phyloP scores from a whole-genome alignment of 2,113 vertebrate genomes.

The Halichoerus grypus region DNA sequence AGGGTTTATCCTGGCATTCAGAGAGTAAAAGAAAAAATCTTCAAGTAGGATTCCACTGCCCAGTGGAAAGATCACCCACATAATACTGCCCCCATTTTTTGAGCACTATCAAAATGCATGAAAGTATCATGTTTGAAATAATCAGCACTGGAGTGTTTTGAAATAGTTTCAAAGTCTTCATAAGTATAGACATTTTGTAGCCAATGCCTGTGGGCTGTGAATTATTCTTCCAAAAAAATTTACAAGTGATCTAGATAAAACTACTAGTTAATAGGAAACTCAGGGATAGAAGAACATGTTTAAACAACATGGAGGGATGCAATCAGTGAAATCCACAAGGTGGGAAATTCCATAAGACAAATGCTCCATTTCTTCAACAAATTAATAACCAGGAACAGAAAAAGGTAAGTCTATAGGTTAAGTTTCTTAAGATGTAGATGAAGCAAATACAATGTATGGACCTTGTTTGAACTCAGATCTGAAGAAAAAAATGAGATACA shows the following conservation, averaged over 20 bases:
- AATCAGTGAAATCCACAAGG: no score
- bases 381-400: not conserved
- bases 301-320: not conserved
- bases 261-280: not conserved
- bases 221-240: not conserved
- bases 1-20: not conserved
- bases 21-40: not conserved
- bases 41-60: not conserved
- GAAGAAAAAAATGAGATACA: fast-evolving
- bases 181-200: not conserved
- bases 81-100: not conserved
- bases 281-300: not conserved
- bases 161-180: conserved; percentile 6
- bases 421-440: not conserved
- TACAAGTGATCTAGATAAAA: not conserved
- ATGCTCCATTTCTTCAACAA: not conserved
- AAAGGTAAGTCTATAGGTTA: no score
- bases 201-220: not conserved
- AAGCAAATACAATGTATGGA: not conserved
- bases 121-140: not conserved
- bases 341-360: no score
- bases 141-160: not conserved
- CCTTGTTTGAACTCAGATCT: not conserved
- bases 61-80: not conserved
- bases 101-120: not conserved